Percentiles rank a stretch among this genome's conserved stretches.
These are phyloP conservation scores for Fregata magnificens DNA, from an alignment of 2,113 vertebrate genomes.

Conservation along the genomic window DNA sequence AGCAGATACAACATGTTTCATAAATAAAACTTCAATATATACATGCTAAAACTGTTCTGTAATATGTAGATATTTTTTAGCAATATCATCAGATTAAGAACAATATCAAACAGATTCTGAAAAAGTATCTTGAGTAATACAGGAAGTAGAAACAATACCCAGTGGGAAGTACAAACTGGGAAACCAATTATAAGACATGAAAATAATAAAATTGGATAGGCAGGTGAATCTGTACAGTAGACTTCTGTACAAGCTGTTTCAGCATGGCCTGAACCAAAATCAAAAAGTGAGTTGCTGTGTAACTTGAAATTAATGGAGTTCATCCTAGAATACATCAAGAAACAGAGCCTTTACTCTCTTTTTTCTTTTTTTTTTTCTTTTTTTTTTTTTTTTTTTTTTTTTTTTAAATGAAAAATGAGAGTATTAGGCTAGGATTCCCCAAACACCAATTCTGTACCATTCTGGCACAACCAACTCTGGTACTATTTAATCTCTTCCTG, in stretches of 20 bases:
- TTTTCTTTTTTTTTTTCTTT: background rate
- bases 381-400: background rate
- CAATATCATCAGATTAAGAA: background rate
- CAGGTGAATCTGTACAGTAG: background rate
- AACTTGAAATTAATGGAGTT: background rate
- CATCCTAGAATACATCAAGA: background rate
- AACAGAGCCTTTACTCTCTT: background rate
- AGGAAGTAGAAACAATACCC: background rate
- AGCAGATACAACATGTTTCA: background rate
- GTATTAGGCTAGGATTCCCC: background rate
- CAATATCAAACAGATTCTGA: background rate
- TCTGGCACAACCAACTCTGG: background rate
- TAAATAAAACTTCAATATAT: background rate
- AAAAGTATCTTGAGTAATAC: background rate
- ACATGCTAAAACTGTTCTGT: background rate
- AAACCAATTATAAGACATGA: background rate
- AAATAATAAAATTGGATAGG: background rate
- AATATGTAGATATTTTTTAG: background rate
- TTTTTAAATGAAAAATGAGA: background rate
- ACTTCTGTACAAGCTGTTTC: background rate
- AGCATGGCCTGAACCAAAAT: background rate
- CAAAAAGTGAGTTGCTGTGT: background rate
- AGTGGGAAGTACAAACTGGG: background rate
- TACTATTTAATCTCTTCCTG: background rate
- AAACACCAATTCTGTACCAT: background rate